These are phyloP conservation scores for Argya squamiceps DNA, from an alignment of 2,797 vertebrate genomes.

Conservation along the genomic window DNA sequence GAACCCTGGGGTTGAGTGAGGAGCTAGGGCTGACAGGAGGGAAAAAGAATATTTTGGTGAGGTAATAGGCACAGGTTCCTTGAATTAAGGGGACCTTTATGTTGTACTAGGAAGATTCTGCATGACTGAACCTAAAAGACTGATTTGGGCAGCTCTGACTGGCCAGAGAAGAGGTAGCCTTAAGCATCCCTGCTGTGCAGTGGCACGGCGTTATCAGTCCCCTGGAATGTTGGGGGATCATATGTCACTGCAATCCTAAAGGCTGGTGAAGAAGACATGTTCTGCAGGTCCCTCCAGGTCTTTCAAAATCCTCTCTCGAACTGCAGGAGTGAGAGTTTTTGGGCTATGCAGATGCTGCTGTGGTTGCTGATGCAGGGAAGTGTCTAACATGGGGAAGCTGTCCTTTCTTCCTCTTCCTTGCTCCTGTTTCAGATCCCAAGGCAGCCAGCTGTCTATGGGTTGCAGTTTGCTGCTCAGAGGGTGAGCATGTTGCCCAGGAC, in stretches of 20 bases:
- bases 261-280: neutral
- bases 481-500: neutral
- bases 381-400: neutral
- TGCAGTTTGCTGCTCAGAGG: neutral
- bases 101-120: neutral
- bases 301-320: neutral
- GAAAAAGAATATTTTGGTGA: neutral
- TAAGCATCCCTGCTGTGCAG: neutral
- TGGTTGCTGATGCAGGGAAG: neutral
- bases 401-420: neutral
- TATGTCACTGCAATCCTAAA: fast-evolving
- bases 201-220: fast-evolving
- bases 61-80: neutral
- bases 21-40: fast-evolving
- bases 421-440: neutral
- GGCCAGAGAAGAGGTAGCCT: neutral
- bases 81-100: neutral
- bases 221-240: fast-evolving
- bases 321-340: neutral
- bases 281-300: neutral
- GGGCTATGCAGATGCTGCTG: neutral
- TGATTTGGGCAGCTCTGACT: neutral
- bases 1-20: neutral
- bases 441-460: neutral
- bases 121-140: neutral